A percentile compares a stretch with the other conserved stretches of the same genome.
Evolutionary conservation across 2,888 invertebrate species (phyloP).

Genomic region (Alitta virens): DNA sequence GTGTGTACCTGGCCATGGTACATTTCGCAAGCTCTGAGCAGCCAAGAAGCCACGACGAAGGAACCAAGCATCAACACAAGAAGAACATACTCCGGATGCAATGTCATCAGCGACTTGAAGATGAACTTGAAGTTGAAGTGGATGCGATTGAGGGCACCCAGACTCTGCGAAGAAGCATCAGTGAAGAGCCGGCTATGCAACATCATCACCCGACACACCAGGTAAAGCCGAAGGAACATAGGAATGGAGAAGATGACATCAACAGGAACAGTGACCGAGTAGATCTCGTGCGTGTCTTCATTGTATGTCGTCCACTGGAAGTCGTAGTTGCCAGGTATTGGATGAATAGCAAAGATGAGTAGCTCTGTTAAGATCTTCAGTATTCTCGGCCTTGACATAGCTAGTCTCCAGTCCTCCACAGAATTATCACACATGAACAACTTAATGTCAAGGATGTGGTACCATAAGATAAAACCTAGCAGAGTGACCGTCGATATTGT

Average conservation of each 20-base stretch:
- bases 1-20: constrained; percentile 37
- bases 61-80: constrained; percentile 43
- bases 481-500: constrained; percentile 48
- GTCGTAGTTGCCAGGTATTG: constrained; percentile 46
- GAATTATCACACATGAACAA: constrained; percentile 53
- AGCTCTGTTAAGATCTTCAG: constrained; percentile 73
- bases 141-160: constrained; percentile 81
- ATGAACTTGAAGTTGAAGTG: constrained; percentile 81
- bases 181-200: constrained; percentile 52
- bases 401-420: constrained; percentile 53
- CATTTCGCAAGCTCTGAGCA: constrained; percentile 52
- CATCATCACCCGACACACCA: constrained; percentile 51
- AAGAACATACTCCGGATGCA: constrained; percentile 54
- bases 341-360: constrained; percentile 50
- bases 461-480: constrained; percentile 47
- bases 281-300: constrained; percentile 24
- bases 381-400: constrained; percentile 40
- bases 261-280: constrained; percentile 35
- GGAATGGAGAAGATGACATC: constrained; percentile 52
- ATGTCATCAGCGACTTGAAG: constrained; percentile 55
- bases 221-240: constrained; percentile 51
- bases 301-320: constrained; percentile 39
- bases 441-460: constrained; percentile 49
- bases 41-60: constrained; percentile 51
- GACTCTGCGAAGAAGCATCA: constrained; percentile 55